phyloP scores from a whole-genome alignment of 2,888 invertebrate species.

The Electrophaes corylata region DNA sequence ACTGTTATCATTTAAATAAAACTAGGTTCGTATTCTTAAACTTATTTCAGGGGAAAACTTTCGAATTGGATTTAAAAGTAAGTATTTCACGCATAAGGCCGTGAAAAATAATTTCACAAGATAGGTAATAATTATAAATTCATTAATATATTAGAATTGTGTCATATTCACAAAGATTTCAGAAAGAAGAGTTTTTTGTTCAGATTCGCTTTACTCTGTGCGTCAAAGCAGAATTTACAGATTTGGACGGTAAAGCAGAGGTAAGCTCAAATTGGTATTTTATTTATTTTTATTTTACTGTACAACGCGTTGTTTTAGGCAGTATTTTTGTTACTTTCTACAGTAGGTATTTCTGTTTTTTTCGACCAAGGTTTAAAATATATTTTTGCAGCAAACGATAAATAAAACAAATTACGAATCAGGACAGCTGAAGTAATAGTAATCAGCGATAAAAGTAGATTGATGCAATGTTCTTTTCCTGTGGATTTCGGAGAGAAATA shows the following conservation, averaged over 20 bases:
- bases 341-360: neutral
- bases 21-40: no score
- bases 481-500: no score
- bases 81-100: no score
- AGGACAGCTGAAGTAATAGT: neutral
- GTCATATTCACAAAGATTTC: no score
- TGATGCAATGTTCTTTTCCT: no score
- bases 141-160: no score
- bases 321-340: conserved; percentile 32
- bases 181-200: neutral
- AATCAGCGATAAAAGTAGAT: no score
- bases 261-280: conserved; percentile 39
- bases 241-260: conserved; percentile 60
- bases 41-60: neutral
- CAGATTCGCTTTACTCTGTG: conserved; percentile 8
- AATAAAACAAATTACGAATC: neutral
- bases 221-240: neutral
- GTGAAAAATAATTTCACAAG: neutral
- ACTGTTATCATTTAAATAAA: neutral
- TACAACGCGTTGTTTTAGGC: conserved; percentile 33
- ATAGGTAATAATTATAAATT: no score
- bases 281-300: conserved; percentile 18
- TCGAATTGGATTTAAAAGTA: no score
- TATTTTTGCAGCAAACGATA: neutral
- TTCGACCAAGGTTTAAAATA: conserved; percentile 6